A percentile compares a stretch with the other conserved stretches of the same genome.
phyloP scores from a whole-genome alignment of 64 coral and sea anemone genomes.

The Astreopora myriophthalma region DNA sequence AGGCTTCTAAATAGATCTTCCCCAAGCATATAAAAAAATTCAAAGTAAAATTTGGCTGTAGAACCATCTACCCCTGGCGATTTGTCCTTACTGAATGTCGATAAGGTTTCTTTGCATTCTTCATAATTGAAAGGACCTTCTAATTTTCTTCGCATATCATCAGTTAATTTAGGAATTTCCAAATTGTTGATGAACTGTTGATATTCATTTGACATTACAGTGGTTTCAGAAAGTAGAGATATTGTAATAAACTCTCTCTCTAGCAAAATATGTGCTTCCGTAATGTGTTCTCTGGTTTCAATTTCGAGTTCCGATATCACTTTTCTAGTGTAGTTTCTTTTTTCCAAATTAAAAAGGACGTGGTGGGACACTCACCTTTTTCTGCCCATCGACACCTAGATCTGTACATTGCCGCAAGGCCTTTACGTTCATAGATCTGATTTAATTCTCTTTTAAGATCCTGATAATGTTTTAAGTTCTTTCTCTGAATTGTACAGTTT shows the following conservation, averaged over 20 bases:
- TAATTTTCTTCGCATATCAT: not conserved
- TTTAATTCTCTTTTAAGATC: not conserved
- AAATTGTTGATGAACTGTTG: not conserved
- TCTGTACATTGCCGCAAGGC: not conserved
- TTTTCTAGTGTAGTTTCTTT: not conserved
- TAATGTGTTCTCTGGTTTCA: not conserved
- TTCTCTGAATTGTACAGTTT: no score
- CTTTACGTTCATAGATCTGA: not conserved
- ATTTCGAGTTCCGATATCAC: not conserved
- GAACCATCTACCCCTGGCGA: not conserved
- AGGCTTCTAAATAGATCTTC: not conserved
- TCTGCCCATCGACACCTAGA: not conserved
- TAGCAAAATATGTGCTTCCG: not conserved
- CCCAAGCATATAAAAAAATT: not conserved
- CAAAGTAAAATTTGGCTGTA: not conserved
- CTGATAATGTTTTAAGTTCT: not conserved
- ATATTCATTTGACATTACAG: not conserved
- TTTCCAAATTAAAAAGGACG: not conserved
- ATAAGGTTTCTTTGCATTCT: not conserved
- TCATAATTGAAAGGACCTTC: not conserved
- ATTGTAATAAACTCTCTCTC: not conserved
- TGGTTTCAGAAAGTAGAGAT: not conserved
- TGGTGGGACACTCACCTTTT: not conserved
- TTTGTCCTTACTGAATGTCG: not conserved
- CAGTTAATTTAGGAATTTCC: not conserved